Base-by-base conservation (phyloP, 30 jellyfish, hydroid and myxozoan genomes). In the Turritopsis dohrnii region DNA sequence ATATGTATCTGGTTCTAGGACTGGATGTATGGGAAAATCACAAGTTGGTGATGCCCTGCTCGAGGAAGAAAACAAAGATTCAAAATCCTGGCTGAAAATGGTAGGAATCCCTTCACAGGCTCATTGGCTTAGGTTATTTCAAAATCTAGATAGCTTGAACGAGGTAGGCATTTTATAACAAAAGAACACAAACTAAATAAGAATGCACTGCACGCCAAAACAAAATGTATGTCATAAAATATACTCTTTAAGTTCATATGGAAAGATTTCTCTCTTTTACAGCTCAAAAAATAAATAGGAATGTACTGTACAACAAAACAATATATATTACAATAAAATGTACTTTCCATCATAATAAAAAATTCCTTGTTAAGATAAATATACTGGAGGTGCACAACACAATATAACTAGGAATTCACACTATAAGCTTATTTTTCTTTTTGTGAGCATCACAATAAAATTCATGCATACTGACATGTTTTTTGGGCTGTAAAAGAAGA, bases 31-130 rank as follows among this genome's bases (percentile, higher is more conserved):
- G 8, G 76, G 82, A 7, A 74, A 74, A 20, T 74, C 72, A 5
- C 82, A 74, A 74, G 82, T 73, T 28, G 82, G 82, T 20, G 82
- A 74, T 22, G 82, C 82, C 72, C 8, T 74, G 82, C 20, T 74
- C 16, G 54, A 74, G 21, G 82, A 28, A 29, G 13, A 5, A 22
- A 74, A 74, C 20, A 74, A 74, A 22, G 82, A 74, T 4, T 1
- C 60, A 13, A 74, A 74, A 22, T 74, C 82, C 8, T 74, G 54
- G 82, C 82, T 74, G 8, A 74, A 74, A 74, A 74, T 74, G 82
- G 52, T 71, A 1, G 82, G 82, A 5, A 29, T 74, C 8, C 82
- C 82, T 22, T 19, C 54, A 21, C 16, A 74, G 16, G 52, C 8
- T n/a, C 82, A 74, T 5, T 74, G 82, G 82, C 52, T 74, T 25